phyloP scores from a whole-genome alignment of 1,140 invertebrate genomes.

The Anastrepha ludens region DNA sequence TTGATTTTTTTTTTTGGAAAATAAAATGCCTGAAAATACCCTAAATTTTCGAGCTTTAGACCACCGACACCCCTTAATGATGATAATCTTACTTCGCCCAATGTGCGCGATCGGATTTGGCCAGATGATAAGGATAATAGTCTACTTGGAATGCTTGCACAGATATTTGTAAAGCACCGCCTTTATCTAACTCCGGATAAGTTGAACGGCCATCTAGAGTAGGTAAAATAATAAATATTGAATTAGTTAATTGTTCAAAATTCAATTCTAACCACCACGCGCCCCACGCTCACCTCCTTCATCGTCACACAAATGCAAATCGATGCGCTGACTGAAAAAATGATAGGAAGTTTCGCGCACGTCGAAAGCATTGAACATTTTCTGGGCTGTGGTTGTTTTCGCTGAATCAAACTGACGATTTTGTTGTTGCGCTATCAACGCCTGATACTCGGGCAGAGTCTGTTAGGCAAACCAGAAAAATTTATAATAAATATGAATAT shows the following conservation, averaged over 20 bases:
- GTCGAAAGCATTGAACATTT: slow-evolving; percentile 91
- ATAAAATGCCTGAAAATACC: too few relatives aligned
- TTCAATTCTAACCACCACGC: neutral
- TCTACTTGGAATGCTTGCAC: slow-evolving; percentile 93
- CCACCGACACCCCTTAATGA: neutral
- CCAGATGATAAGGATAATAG: slow-evolving; percentile 97
- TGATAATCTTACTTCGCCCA: slow-evolving; percentile 83
- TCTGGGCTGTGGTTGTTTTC: slow-evolving; percentile 76
- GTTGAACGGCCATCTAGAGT: slow-evolving; percentile 84
- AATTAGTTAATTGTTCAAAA: neutral
- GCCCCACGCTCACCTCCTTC: slow-evolving; percentile 81
- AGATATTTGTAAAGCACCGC: slow-evolving; percentile 95
- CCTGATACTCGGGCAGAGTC: slow-evolving; percentile 87
- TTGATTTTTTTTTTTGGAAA: too few relatives aligned
- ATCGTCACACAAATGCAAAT: slow-evolving; percentile 98
- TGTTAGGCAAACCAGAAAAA: slow-evolving; percentile 65
- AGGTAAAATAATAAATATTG: neutral
- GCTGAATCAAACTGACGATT: slow-evolving; percentile 77
- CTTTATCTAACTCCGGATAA: slow-evolving; percentile 89
- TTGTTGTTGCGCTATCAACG: slow-evolving; percentile 81
- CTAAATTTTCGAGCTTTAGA: too few relatives aligned
- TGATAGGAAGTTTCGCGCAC: slow-evolving; percentile 98
- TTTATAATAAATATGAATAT: too few relatives aligned
- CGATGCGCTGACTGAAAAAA: slow-evolving; percentile 93
- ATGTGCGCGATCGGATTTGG: slow-evolving; percentile 88